Percentiles rank a stretch among this genome's conserved stretches.
Evolutionary conservation across 2,113 vertebrate genomes (phyloP).

Genomic region (Suncus etruscus): DNA sequence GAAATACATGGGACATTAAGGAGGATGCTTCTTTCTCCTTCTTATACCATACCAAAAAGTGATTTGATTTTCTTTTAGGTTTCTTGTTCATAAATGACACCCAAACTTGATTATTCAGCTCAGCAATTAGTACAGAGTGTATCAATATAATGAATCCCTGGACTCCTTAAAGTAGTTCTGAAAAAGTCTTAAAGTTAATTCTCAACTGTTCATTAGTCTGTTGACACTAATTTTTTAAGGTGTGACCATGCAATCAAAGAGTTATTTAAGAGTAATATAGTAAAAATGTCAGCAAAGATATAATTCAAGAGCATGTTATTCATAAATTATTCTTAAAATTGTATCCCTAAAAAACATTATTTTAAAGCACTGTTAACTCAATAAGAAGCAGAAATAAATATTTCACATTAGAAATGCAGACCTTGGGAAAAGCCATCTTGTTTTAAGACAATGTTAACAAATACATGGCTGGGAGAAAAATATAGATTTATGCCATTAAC

Average conservation of each 20-base stretch:
- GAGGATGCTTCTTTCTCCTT: not conserved
- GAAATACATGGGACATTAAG: rapidly evolving
- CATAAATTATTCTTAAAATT: too few relatives aligned
- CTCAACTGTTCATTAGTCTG: not conserved
- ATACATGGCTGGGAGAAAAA: not conserved
- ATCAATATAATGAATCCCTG: not conserved
- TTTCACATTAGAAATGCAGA: not conserved
- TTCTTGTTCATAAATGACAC: not conserved
- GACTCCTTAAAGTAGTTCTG: not conserved
- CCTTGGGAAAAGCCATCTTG: not conserved
- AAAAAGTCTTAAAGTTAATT: not conserved
- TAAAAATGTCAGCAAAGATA: not conserved
- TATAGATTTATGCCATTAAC: not conserved
- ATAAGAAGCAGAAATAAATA: not conserved
- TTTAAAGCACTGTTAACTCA: too few relatives aligned
- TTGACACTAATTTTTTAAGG: not conserved
- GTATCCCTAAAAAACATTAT: too few relatives aligned
- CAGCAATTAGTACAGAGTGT: not conserved
- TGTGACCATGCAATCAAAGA: not conserved
- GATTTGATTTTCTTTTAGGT: not conserved
- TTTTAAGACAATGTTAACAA: not conserved
- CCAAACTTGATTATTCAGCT: not conserved
- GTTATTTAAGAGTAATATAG: not conserved
- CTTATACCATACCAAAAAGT: not conserved
- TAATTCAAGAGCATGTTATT: not conserved